phyloP scores from a whole-genome alignment of 2,113 vertebrate genomes.

The Bubo bubo region DNA sequence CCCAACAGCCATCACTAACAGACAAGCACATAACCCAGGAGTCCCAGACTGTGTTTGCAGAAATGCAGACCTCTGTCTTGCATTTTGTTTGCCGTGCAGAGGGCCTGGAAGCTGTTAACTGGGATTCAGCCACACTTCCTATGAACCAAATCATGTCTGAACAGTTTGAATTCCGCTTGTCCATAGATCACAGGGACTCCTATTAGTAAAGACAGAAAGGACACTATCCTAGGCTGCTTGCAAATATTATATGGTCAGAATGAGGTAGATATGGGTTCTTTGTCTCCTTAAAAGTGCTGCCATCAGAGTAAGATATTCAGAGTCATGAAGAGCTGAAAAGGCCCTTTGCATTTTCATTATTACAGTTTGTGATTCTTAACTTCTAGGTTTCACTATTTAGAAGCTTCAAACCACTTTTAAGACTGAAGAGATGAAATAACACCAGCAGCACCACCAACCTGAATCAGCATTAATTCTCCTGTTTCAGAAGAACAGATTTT shows the following conservation, averaged over 20 bases:
- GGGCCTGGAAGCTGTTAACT: background rate
- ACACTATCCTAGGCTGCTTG: background rate
- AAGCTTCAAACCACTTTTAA: background rate
- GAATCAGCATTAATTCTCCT: background rate
- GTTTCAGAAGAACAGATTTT: background rate
- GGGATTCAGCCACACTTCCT: background rate
- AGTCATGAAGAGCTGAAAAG: background rate
- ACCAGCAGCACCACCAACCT: background rate
- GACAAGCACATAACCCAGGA: background rate
- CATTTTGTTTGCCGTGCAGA: background rate
- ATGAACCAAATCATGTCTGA: background rate
- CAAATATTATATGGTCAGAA: background rate
- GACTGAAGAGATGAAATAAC: background rate
- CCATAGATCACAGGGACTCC: background rate
- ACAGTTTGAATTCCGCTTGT: background rate
- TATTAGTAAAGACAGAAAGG: background rate
- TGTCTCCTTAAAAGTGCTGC: background rate
- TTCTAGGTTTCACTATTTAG: background rate
- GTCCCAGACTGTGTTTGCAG: background rate
- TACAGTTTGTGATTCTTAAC: background rate
- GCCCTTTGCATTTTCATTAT: background rate
- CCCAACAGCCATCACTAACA: background rate
- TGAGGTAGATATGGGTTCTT: background rate
- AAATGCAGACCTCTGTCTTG: background rate
- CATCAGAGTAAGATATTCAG: background rate